Conservation (phyloP, 2,888 invertebrate species). For the Acanthacorydalis orientalis region DNA sequence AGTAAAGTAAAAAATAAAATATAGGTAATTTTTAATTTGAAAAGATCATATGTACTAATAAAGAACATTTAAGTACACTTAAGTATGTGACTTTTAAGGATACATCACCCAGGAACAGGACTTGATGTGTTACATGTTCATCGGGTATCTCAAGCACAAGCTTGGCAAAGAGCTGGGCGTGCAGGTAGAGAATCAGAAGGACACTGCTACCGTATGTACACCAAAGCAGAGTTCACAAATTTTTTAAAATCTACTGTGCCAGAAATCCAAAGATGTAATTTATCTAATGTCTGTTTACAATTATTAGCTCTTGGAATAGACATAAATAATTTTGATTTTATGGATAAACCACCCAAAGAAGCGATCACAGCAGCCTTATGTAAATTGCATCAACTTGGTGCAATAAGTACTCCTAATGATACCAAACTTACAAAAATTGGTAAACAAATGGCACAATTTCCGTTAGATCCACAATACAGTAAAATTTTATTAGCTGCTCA, state of each 20-base stretch:
- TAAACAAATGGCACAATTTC: conserved; percentile 75
- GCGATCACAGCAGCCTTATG: conserved; percentile 45
- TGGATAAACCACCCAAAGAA: conserved; percentile 71
- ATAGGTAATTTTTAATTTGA: too few species aligned
- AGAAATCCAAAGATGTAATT: conserved; percentile 66
- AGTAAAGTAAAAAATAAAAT: too few species aligned
- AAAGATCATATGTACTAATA: too few species aligned
- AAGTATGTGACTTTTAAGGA: conserved; percentile 25
- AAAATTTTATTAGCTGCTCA: conserved; percentile 65
- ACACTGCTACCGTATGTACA: conserved; percentile 74
- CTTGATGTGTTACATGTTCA: conserved; percentile 70
- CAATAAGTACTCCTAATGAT: conserved; percentile 39
- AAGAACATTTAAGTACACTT: not conserved
- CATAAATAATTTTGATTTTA: conserved; percentile 70
- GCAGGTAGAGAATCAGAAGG: conserved; percentile 81
- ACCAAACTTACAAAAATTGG: conserved; percentile 62
- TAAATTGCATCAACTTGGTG: conserved; percentile 49
- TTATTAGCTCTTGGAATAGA: conserved; percentile 72
- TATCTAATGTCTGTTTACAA: conserved; percentile 56
- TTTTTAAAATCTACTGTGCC: conserved; percentile 61
- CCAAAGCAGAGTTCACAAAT: conserved; percentile 53
- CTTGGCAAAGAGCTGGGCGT: conserved; percentile 83
- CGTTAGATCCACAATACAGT: conserved; percentile 78
- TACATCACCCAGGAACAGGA: conserved; percentile 65
- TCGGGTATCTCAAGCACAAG: conserved; percentile 77